A percentile compares a stretch with the other conserved stretches of the same genome.
Conservation (phyloP, 1,140 invertebrate species). For the Teleogryllus occipitalis region DNA sequence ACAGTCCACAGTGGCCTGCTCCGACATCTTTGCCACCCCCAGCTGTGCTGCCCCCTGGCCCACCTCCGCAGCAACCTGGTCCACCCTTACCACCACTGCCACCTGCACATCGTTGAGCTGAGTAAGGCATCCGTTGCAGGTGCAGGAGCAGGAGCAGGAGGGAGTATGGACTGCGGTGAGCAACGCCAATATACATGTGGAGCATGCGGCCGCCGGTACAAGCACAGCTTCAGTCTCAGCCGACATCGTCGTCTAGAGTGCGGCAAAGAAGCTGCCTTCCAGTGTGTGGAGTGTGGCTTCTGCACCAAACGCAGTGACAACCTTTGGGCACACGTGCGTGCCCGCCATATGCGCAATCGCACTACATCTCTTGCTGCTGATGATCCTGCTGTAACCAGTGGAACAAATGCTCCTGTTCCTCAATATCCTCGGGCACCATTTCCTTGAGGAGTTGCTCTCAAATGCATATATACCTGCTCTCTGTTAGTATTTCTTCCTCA, state of each 20-base stretch:
- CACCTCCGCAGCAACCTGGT: background rate
- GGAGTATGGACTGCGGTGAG: background rate
- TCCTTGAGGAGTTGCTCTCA: no score
- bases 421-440: no score
- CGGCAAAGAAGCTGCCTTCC: conserved; percentile 30
- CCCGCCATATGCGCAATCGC: background rate
- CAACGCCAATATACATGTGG: conserved; percentile 24
- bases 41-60: no score
- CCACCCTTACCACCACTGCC: no score
- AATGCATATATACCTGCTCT: no score
- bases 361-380: background rate
- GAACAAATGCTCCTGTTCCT: no score
- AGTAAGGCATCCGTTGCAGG: background rate
- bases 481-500: no score
- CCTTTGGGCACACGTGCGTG: conserved; percentile 23
- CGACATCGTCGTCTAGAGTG: conserved; percentile 35
- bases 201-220: conserved; percentile 32
- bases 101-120: background rate
- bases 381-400: no score
- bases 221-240: conserved; percentile 31
- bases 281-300: conserved; percentile 30
- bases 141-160: background rate
- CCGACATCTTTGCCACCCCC: background rate
- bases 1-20: background rate
- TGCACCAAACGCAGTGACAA: conserved; percentile 29